These are phyloP conservation scores for Drosophila kambysellisi DNA, from an alignment of 2,888 invertebrate species.

Conservation along the genomic window DNA sequence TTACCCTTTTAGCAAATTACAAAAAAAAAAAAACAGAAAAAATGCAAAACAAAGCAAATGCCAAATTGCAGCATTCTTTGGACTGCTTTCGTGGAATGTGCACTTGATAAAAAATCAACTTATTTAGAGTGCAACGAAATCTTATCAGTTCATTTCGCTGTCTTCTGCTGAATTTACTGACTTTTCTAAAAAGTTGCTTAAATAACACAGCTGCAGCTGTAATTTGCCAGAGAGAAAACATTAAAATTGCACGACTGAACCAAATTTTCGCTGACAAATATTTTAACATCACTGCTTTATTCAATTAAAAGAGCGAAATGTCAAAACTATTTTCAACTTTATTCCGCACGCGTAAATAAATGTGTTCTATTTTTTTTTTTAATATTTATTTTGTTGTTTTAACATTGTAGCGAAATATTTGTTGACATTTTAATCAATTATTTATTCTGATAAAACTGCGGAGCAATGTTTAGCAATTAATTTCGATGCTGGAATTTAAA, in stretches of 20 bases:
- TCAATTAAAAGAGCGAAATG: neutral
- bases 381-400: neutral
- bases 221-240: neutral
- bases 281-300: neutral
- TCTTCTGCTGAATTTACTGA: neutral
- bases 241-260: neutral
- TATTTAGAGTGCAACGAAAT: constrained; percentile 15
- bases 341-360: neutral
- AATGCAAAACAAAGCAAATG: constrained; percentile 7
- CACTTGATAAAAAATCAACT: constrained; percentile 6
- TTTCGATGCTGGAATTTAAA: neutral
- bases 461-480: neutral
- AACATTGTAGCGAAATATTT: neutral
- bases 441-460: too few species aligned
- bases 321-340: neutral
- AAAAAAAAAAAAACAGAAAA: neutral
- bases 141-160: neutral
- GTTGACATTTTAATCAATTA: neutral
- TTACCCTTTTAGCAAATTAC: neutral
- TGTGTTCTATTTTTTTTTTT: too few species aligned
- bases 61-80: neutral
- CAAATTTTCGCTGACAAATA: neutral
- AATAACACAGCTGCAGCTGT: constrained; percentile 9
- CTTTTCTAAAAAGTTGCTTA: constrained; percentile 16
- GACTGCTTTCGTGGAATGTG: neutral